These are phyloP conservation scores for Spheniscus mendiculus DNA, from an alignment of 2,113 vertebrate genomes.

Conservation along the genomic window DNA sequence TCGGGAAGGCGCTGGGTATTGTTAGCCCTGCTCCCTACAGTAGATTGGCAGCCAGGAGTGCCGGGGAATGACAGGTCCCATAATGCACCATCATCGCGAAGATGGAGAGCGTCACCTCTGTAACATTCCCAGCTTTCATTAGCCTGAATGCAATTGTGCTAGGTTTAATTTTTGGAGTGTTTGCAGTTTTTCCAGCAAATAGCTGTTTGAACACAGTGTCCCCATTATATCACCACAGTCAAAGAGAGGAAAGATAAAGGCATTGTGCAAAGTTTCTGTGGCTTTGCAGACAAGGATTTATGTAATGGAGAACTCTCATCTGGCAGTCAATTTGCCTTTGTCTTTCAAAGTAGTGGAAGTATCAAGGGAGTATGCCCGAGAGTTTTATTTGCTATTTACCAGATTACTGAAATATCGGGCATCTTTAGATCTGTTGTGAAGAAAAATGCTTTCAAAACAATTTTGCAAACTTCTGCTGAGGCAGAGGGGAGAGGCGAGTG, in stretches of 20 bases:
- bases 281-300: conserved; percentile 67
- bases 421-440: conserved; percentile 46
- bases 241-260: conserved; percentile 66
- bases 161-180: conserved; percentile 74
- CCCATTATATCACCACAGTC: conserved; percentile 67
- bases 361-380: conserved; percentile 29
- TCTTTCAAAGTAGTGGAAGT: conserved; percentile 64
- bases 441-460: conserved; percentile 48
- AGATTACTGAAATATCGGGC: conserved; percentile 33
- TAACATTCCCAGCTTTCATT: conserved; percentile 61
- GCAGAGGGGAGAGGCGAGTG: background rate
- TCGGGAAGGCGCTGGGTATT: background rate
- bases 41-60: conserved; percentile 65
- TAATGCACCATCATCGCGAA: conserved; percentile 36
- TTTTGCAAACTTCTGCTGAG: conserved; percentile 44
- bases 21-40: conserved; percentile 18
- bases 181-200: conserved; percentile 70
- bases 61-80: conserved; percentile 53
- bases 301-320: conserved; percentile 62
- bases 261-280: conserved; percentile 66
- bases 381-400: conserved; percentile 66
- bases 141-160: conserved; percentile 67
- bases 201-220: conserved; percentile 66
- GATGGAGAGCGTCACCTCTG: conserved; percentile 68
- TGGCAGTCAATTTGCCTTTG: conserved; percentile 69